Percentiles rank a stretch among this genome's conserved stretches.
These are phyloP conservation scores for Drosophila hamatofila DNA, from an alignment of 2,888 invertebrate species.

Conservation along the genomic window DNA sequence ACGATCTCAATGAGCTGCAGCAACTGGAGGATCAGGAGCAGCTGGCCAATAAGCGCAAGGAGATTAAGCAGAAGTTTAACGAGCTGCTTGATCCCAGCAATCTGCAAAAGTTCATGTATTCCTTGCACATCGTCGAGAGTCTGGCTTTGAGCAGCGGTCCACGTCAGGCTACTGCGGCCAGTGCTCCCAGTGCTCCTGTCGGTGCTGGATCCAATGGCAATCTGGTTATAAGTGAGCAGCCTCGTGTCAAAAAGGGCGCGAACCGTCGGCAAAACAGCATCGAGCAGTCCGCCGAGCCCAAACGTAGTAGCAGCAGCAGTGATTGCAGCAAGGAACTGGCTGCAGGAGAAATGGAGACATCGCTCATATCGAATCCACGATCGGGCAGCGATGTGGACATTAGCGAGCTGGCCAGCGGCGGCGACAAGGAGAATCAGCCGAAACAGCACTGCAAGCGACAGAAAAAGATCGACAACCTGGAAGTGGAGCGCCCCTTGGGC, in stretches of 20 bases:
- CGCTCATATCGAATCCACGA: conserved; percentile 48
- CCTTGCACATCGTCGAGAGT: conserved; percentile 95
- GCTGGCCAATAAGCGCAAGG: conserved; percentile 81
- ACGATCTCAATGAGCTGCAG: conserved; percentile 78
- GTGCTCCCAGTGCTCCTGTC: conserved; percentile 27
- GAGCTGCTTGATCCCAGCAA: conserved; percentile 94
- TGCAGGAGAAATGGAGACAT: conserved; percentile 51
- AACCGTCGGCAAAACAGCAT: conserved; percentile 71
- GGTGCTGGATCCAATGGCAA: conserved; percentile 57
- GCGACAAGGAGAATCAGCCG: conserved; percentile 81
- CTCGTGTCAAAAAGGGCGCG: conserved; percentile 59
- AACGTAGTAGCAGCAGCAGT: conserved; percentile 54
- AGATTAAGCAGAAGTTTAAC: conserved; percentile 86
- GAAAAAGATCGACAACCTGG: conserved; percentile 64
- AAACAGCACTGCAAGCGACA: conserved; percentile 71
- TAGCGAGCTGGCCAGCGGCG: conserved; percentile 49
- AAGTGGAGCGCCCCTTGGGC: conserved; percentile 56
- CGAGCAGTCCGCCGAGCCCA: conserved; percentile 63
- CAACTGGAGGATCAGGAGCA: conserved; percentile 73
- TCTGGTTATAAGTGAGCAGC: conserved; percentile 66
- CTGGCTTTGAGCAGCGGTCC: conserved; percentile 85
- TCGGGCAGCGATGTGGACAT: conserved; percentile 50
- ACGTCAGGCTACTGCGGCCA: conserved; percentile 39
- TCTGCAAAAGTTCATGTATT: conserved; percentile 98
- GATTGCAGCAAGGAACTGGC: conserved; percentile 58